phyloP scores from a whole-genome alignment of 2,888 invertebrate genomes.

The Ramazzottius varieornatus region DNA sequence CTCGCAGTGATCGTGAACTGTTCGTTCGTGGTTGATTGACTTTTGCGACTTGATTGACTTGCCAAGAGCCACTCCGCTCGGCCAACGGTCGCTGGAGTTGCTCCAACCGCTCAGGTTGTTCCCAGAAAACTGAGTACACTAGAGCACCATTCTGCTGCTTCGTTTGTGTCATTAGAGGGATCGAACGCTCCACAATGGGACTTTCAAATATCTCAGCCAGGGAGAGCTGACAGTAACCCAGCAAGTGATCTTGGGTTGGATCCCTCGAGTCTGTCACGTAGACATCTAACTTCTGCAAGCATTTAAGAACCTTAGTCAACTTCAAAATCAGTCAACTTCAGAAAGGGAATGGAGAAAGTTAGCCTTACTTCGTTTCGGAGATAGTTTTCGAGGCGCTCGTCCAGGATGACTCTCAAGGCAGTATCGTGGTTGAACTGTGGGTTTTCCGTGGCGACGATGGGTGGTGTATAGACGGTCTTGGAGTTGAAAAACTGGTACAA shows the following conservation, averaged over 20 bases:
- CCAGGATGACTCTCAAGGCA: not conserved
- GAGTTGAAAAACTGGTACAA: not conserved
- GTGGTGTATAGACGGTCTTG: not conserved
- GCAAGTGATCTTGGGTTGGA: not conserved
- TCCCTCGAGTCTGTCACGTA: not conserved
- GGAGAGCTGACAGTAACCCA: not conserved
- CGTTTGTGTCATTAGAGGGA: not conserved
- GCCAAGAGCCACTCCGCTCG: too few species aligned
- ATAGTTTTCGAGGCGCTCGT: not conserved
- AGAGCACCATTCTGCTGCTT: not conserved
- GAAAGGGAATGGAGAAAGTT: too few species aligned
- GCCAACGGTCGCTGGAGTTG: not conserved
- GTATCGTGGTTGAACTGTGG: not conserved
- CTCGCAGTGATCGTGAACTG: not conserved
- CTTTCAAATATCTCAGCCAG: not conserved
- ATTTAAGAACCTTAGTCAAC: too few species aligned
- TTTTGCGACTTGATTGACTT: not conserved
- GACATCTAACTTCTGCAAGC: not conserved
- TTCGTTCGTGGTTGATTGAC: not conserved
- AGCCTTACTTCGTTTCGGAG: too few species aligned
- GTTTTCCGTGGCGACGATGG: not conserved
- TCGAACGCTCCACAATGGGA: not conserved
- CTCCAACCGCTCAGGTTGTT: not conserved
- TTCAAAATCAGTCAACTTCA: too few species aligned
- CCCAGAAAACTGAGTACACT: not conserved